Conservation (phyloP, 2,797 vertebrate species). For the Acanthurus leucopareius region DNA sequence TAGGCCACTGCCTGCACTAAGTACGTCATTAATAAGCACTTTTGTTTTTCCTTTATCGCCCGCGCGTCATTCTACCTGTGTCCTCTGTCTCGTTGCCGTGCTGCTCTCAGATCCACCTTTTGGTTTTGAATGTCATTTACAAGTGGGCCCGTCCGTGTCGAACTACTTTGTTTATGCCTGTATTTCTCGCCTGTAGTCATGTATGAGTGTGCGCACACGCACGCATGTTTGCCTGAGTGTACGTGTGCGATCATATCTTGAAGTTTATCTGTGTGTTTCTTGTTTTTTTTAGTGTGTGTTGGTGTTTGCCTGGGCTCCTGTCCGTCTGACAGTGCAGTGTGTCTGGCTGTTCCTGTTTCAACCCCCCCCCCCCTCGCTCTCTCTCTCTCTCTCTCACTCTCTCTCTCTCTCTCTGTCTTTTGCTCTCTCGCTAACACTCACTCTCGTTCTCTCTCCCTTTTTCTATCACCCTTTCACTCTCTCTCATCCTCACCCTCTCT, state of each 20-base stretch:
- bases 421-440: conserved; percentile 66
- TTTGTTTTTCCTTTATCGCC: conserved; percentile 26
- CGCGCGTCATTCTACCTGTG: conserved; percentile 49
- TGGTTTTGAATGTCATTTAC: conserved; percentile 75
- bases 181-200: conserved; percentile 33
- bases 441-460: conserved; percentile 51
- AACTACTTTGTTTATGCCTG: conserved; percentile 70
- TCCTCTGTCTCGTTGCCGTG: conserved; percentile 13
- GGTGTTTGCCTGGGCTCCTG: conserved; percentile 67
- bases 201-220: neutral
- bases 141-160: conserved; percentile 45
- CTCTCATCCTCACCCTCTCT: conserved; percentile 41
- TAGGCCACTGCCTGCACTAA: conserved; percentile 1
- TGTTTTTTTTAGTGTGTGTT: conserved; percentile 42
- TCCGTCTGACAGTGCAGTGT: conserved; percentile 70
- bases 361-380: conserved; percentile 24
- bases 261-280: conserved; percentile 22
- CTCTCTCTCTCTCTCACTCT: conserved; percentile 34
- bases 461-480: conserved; percentile 57
- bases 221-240: conserved; percentile 44
- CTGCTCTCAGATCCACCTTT: conserved; percentile 66
- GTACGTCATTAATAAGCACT: conserved; percentile 13
- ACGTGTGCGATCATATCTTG: conserved; percentile 14
- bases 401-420: conserved; percentile 56
- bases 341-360: conserved; percentile 79